Percentiles rank a stretch among this genome's conserved stretches.
Conservation (phyloP, 2,888 invertebrate species). For the Tridacna crocea region DNA sequence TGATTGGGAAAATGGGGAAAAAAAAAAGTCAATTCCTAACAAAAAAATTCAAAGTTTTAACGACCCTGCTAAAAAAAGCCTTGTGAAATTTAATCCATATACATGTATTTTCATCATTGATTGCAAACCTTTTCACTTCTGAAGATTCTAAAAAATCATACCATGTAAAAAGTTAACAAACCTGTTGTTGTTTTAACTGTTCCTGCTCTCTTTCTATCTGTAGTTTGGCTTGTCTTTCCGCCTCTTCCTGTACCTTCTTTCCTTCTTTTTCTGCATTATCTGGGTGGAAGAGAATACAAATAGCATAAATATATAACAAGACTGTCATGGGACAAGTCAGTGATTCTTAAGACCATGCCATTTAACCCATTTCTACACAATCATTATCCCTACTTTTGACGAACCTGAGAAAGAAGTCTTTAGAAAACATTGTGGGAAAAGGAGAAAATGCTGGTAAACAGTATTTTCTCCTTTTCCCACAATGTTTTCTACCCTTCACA, state of each 20-base stretch:
- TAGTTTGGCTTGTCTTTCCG: constrained; percentile 35
- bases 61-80: too few species aligned
- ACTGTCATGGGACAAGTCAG: not conserved
- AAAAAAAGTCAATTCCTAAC: too few species aligned
- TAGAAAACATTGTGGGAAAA: not conserved
- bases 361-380: not conserved
- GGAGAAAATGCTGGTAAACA: not conserved
- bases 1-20: too few species aligned
- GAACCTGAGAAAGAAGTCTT: not conserved
- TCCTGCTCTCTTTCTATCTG: constrained; percentile 22
- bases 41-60: too few species aligned
- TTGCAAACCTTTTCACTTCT: not conserved
- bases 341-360: not conserved
- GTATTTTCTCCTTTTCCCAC: not conserved
- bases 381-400: not conserved
- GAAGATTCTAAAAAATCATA: not conserved
- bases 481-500: not conserved
- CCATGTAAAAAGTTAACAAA: not conserved
- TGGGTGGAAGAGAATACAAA: not conserved
- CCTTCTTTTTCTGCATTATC: constrained; percentile 66
- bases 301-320: not conserved
- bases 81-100: too few species aligned
- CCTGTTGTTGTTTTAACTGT: constrained; percentile 38
- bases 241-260: constrained; percentile 50
- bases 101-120: too few species aligned